These are phyloP conservation scores for Pelodiscus sinensis DNA, from an alignment of 2,113 vertebrate genomes.

Conservation along the genomic window DNA sequence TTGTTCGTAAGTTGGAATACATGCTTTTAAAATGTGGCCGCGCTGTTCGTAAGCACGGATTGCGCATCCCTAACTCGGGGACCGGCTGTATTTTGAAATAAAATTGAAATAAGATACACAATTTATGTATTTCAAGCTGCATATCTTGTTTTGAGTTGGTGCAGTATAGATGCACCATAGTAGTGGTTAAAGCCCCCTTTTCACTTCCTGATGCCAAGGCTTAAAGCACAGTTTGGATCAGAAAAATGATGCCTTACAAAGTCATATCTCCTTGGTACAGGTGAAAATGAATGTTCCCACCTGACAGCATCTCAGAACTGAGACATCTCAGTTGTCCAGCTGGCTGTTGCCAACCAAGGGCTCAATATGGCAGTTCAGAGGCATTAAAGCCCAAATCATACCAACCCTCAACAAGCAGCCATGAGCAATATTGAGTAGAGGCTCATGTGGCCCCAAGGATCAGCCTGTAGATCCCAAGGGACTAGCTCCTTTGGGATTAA, in stretches of 20 bases:
- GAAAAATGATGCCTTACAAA: not conserved
- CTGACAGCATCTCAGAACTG: accelerated
- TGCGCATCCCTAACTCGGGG: too few relatives aligned
- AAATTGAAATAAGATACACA: too few relatives aligned
- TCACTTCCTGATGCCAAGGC: not conserved
- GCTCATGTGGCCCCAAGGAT: accelerated
- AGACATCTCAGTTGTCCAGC: not conserved
- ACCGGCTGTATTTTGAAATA: too few relatives aligned
- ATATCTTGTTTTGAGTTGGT: too few relatives aligned
- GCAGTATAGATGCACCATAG: too few relatives aligned
- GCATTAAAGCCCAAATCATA: accelerated
- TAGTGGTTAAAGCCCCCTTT: not conserved
- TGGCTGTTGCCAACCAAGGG: accelerated
- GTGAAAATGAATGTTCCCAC: not conserved
- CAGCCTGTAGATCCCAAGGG: not conserved
- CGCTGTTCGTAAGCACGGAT: too few relatives aligned
- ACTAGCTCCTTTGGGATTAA: not conserved
- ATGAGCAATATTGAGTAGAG: accelerated
- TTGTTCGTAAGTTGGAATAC: too few relatives aligned
- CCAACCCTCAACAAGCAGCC: not conserved
- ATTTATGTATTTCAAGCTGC: too few relatives aligned
- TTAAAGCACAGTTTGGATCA: not conserved
- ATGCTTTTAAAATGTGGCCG: too few relatives aligned
- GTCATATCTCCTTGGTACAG: not conserved
- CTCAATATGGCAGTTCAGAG: not conserved